Evolutionary conservation across 23 tunicate genomes (phyloP).

Genomic region (Trididemnum clinides): DNA sequence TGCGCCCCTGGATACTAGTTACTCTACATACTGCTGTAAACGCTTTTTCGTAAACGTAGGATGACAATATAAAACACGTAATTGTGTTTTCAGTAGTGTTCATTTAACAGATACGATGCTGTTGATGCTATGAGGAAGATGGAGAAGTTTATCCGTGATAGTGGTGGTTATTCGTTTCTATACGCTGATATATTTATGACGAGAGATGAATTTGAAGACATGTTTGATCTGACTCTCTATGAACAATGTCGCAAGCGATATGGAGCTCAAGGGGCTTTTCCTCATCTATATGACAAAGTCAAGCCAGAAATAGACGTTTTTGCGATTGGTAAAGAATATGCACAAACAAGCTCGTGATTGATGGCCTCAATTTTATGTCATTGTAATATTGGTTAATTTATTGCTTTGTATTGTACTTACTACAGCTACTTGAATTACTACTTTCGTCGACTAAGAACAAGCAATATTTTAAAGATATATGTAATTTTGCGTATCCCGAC

Average conservation of each 20-base stretch:
- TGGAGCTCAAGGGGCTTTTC: slow-evolving; percentile 70
- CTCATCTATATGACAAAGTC: slow-evolving; percentile 76
- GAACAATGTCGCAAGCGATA: slow-evolving; percentile 62
- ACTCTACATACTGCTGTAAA: too few species aligned
- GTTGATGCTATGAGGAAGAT: slow-evolving; percentile 74
- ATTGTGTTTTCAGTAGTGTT: too few species aligned
- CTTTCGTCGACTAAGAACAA: too few species aligned
- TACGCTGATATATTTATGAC: slow-evolving; percentile 87
- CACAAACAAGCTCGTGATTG: slow-evolving; percentile 12
- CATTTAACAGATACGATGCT: slow-evolving; percentile 66
- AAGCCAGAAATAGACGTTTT: slow-evolving; percentile 77
- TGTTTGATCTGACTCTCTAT: slow-evolving; percentile 83
- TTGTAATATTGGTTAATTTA: too few species aligned
- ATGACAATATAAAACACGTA: too few species aligned
- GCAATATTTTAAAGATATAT: too few species aligned
- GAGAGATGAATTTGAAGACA: slow-evolving; percentile 62
- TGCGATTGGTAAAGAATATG: slow-evolving; percentile 54
- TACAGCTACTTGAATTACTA: too few species aligned
- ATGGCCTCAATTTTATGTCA: too few species aligned
- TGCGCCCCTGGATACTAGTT: too few species aligned
- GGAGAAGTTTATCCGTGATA: slow-evolving; percentile 77
- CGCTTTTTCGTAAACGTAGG: too few species aligned
- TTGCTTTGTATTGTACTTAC: too few species aligned
- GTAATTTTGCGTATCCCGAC: too few species aligned
- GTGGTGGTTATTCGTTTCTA: slow-evolving; percentile 82